Base-by-base conservation (phyloP, 2,888 invertebrate species). In the Pollenia angustigena region DNA sequence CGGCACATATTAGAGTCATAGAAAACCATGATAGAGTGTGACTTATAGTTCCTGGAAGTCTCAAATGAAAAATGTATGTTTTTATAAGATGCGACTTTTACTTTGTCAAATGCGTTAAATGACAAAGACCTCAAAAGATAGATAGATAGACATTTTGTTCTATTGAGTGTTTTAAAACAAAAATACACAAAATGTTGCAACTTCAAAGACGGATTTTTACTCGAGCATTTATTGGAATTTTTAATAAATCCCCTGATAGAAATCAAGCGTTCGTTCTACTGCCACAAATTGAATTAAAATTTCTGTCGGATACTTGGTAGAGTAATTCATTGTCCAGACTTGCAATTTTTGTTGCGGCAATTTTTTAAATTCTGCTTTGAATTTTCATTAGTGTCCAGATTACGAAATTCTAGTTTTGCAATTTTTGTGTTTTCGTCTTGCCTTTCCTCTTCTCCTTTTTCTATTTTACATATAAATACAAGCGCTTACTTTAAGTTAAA, bases 31-130 rank as follows among this genome's bases (percentile, higher is more conserved):
- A 81, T 81, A 80, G 81, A 80, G 83, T 83, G 85, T 78, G 87
- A 84, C 87, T 84, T 87, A 74, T 83, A 84, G 87, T 87, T 87
- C 87, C 78, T 78, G 81, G 87, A 87, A 87, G 68, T 46, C 40
- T 74, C 52, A 74, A 72, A 81, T 71, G 83, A 71, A 75, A 64
- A 80, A 81, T 78, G 54, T 76, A 54, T 72, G 23, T 68, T 58
- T 84, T 84, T 60, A 84, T 84, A 84, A 68, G 74, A 84, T 84
- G 84, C 52, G 84, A 81, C 81, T 72, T 74, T 81, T 80, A 71
- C 71, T 76, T 58, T 72, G 75, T 80, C 71, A 71, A 79, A 50
- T 46, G n/a, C 7, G 23, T 12, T 7, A 48, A 56, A 50, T 8
- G 12, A 12, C 23, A 48, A 40, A 48, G 16, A 48, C 16, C 32